Percentiles rank a stretch among this genome's conserved stretches.
These are phyloP conservation scores for Labeo catla DNA, from an alignment of 2,113 vertebrate genomes.

Conservation along the genomic window DNA sequence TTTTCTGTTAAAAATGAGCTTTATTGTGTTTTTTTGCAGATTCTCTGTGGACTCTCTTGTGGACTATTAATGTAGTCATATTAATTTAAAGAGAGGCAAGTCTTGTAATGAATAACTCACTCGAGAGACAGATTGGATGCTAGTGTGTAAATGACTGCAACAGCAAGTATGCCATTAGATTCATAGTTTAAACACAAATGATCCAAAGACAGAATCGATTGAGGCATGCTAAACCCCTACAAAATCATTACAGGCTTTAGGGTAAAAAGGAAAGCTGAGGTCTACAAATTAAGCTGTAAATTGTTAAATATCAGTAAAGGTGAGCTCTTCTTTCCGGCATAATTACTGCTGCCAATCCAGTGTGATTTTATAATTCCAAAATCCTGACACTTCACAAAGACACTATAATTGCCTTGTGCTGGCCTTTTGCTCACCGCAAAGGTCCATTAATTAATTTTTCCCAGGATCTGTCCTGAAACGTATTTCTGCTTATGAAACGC, in stretches of 20 bases:
- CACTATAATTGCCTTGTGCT: conserved; percentile 80
- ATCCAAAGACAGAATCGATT: conserved; percentile 40
- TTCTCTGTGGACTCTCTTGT: conserved; percentile 1
- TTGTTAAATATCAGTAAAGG: conserved; percentile 67
- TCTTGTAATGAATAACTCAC: conserved; percentile 42
- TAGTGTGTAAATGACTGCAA: conserved; percentile 26
- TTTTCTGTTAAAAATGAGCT: not conserved
- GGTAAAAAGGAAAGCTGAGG: conserved; percentile 40
- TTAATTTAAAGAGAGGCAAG: conserved; percentile 27
- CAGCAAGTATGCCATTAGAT: conserved; percentile 20
- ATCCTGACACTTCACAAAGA: conserved; percentile 84
- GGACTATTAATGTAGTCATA: conserved; percentile 19
- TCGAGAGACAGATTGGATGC: conserved; percentile 30
- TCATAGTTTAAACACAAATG: conserved; percentile 51
- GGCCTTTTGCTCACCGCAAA: conserved; percentile 74
- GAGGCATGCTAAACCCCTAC: conserved; percentile 45
- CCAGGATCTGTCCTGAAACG: conserved; percentile 71
- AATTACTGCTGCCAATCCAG: conserved; percentile 74
- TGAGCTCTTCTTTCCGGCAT: conserved; percentile 65
- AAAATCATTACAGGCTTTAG: conserved; percentile 48
- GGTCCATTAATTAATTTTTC: conserved; percentile 78
- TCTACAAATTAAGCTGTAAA: conserved; percentile 61
- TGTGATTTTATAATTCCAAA: conserved; percentile 77
- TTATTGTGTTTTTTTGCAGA: conserved; percentile 32
- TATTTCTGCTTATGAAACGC: conserved; percentile 64